Evolutionary conservation across 2,113 vertebrate species (phyloP).

Genomic region (Ptilonorhynchus violaceus): DNA sequence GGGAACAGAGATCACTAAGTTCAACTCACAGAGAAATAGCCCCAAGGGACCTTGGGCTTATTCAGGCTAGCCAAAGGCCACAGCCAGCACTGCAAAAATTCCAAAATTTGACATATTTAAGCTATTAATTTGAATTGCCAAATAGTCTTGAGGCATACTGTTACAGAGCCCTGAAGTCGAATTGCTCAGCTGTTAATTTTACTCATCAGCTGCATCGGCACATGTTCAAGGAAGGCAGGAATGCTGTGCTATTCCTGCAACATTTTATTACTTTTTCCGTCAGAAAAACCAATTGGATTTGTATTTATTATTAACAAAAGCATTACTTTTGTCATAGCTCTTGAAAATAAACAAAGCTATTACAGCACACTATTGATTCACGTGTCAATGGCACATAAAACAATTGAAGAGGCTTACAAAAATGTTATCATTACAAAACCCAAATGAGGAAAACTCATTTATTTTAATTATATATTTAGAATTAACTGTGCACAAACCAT

Average conservation of each 20-base stretch:
- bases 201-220: constrained; percentile 47
- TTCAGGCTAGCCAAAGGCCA: constrained; percentile 50
- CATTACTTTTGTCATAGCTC: not conserved
- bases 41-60: not conserved
- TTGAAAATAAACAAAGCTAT: not conserved
- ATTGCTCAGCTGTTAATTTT: constrained; percentile 27
- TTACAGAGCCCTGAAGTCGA: constrained; percentile 6
- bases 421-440: not conserved
- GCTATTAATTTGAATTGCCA: constrained; percentile 52
- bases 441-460: not conserved
- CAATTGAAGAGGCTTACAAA: not conserved
- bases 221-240: not conserved
- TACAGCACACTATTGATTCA: not conserved
- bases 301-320: not conserved
- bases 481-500: not conserved
- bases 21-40: constrained; percentile 32
- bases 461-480: constrained; percentile 1
- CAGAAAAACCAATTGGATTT: not conserved
- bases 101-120: constrained; percentile 46
- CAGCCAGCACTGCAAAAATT: constrained; percentile 33
- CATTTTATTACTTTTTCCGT: not conserved
- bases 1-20: constrained; percentile 48
- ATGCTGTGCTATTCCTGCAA: constrained; percentile 2
- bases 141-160: constrained; percentile 7
- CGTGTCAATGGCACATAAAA: not conserved